These are phyloP conservation scores for Enteromius trimaculatus DNA, from an alignment of 2,797 vertebrate species.

Conservation along the genomic window DNA sequence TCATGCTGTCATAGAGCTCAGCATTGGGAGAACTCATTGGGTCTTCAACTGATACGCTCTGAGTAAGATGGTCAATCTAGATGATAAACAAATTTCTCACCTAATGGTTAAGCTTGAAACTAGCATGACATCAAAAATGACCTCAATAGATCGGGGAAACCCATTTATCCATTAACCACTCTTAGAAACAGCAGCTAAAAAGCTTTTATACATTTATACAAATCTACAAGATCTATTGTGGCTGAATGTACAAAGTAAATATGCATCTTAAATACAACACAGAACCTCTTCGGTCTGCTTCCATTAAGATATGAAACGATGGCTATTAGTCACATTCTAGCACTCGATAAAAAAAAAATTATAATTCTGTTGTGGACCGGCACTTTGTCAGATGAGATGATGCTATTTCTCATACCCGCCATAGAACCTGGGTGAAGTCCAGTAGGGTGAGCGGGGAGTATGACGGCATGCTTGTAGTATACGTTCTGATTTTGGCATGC, in stretches of 20 bases:
- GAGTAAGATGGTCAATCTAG: constrained; percentile 72
- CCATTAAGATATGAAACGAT: constrained; percentile 35
- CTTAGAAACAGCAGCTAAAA: constrained; percentile 24
- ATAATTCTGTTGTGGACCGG: constrained; percentile 2
- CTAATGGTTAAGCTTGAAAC: neutral
- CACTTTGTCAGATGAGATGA: neutral
- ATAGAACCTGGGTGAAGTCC: constrained; percentile 71
- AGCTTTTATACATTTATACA: constrained; percentile 1
- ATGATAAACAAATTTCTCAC: neutral
- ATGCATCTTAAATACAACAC: neutral
- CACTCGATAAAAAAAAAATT: constrained; percentile 11
- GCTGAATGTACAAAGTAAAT: neutral
- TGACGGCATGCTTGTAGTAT: constrained; percentile 70
- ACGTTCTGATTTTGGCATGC: constrained; percentile 66
- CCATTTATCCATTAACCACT: neutral
- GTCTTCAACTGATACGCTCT: constrained; percentile 70
- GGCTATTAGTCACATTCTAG: constrained; percentile 12
- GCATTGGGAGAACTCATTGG: constrained; percentile 70
- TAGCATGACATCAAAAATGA: neutral
- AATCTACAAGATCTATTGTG: constrained; percentile 15
- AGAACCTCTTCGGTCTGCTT: neutral
- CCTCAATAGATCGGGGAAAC: neutral
- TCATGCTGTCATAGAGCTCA: constrained; percentile 73
- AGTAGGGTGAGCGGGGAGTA: constrained; percentile 68
- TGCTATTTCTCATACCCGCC: constrained; percentile 69